phyloP scores from a whole-genome alignment of 2,797 vertebrate genomes.

The Tapera naevia region DNA sequence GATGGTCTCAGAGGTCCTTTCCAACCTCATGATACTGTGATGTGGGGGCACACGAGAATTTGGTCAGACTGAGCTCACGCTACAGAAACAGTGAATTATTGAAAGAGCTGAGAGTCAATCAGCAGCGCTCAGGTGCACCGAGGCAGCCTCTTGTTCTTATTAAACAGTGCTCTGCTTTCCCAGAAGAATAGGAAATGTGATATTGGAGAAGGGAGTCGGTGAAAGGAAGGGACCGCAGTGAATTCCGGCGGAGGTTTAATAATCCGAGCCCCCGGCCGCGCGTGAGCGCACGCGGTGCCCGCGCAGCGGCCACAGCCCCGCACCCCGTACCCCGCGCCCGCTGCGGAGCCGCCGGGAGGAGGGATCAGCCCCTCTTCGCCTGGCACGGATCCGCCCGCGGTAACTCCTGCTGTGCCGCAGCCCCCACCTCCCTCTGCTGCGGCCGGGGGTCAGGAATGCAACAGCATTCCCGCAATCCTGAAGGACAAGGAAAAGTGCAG shows the following conservation, averaged over 20 bases:
- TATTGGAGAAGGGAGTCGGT: constrained; percentile 48
- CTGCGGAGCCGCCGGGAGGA: no score
- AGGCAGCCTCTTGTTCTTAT: constrained; percentile 52
- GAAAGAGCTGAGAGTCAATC: constrained; percentile 40
- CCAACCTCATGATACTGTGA: no score
- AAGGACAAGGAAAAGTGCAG: rapidly evolving
- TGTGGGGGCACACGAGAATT: background rate
- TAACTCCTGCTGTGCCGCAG: rapidly evolving
- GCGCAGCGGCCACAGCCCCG: no score
- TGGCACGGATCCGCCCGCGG: rapidly evolving
- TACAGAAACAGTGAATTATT: constrained; percentile 5
- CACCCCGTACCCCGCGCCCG: no score
- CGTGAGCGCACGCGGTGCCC: rapidly evolving
- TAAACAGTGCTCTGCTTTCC: background rate
- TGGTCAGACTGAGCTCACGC: background rate
- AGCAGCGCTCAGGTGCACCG: background rate
- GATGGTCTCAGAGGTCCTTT: no score
- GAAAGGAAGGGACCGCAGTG: background rate
- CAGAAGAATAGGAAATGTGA: constrained; percentile 20
- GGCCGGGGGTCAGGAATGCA: rapidly evolving
- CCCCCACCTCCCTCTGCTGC: background rate
- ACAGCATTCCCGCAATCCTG: background rate
- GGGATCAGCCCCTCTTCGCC: rapidly evolving
- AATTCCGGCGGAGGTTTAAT: constrained; percentile 8
- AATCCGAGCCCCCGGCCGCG: background rate